Evolutionary conservation across 2,797 vertebrate genomes (phyloP).

Genomic region (Melanotaenia nigrans): DNA sequence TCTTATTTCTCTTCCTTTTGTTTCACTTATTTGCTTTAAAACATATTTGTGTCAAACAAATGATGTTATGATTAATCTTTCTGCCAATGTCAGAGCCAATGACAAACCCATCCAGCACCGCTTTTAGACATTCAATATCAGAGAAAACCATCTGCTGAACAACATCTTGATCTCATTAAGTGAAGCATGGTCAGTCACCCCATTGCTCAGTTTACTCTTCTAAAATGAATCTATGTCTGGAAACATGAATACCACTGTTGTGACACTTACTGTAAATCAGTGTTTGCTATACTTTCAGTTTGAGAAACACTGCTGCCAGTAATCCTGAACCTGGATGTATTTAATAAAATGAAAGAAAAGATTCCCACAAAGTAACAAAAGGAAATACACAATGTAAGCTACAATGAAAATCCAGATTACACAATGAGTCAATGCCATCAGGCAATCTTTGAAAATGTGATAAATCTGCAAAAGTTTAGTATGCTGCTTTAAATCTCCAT

Average conservation of each 20-base stretch:
- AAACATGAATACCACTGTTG: neutral
- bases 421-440: neutral
- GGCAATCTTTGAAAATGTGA: no score
- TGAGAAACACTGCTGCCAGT: neutral
- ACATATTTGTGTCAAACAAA: constrained; percentile 73
- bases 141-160: constrained; percentile 73
- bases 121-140: constrained; percentile 72
- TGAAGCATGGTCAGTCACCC: constrained; percentile 70
- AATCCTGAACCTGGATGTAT: neutral
- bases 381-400: neutral
- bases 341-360: neutral
- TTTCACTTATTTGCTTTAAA: constrained; percentile 73
- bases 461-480: neutral
- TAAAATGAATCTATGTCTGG: constrained; percentile 58
- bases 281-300: neutral
- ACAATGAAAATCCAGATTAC: neutral
- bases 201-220: constrained; percentile 49
- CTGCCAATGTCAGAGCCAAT: constrained; percentile 67
- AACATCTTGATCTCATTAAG: constrained; percentile 72
- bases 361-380: neutral
- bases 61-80: constrained; percentile 71
- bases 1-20: constrained; percentile 67
- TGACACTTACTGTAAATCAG: no score
- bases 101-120: constrained; percentile 63
- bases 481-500: neutral